Evolutionary conservation across 1,140 invertebrate species (phyloP).

Genomic region (Brachionus paranguensis): DNA sequence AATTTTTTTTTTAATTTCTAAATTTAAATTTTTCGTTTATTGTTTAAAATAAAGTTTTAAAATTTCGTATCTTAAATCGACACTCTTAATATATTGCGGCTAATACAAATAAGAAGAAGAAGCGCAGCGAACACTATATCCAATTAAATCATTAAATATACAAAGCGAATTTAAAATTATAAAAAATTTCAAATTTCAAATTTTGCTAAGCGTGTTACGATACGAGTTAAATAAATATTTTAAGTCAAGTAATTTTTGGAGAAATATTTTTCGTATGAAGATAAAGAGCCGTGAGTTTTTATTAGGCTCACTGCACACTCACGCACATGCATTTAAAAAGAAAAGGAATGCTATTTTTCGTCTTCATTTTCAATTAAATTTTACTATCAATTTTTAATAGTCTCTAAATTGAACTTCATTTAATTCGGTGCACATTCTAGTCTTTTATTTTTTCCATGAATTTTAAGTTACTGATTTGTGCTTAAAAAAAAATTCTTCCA

Average conservation of each 20-base stretch:
- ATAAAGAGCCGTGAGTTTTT: not conserved
- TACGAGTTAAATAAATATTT: conserved; percentile 8
- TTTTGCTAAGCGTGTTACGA: conserved; percentile 28
- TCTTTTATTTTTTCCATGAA: not conserved
- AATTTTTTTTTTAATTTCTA: not conserved
- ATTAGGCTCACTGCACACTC: not conserved
- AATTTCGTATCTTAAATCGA: conserved; percentile 30
- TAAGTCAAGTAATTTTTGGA: not conserved
- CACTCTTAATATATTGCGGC: not conserved
- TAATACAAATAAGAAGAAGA: not conserved
- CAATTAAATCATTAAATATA: not conserved
- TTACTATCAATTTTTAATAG: not conserved
- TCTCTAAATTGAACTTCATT: not conserved
- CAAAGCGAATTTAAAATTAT: not conserved
- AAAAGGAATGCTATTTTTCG: not conserved
- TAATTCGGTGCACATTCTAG: not conserved
- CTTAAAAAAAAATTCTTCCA: not conserved
- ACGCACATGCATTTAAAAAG: not conserved
- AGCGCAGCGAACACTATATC: conserved; percentile 9
- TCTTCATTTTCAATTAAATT: not conserved
- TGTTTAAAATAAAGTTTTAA: conserved; percentile 14
- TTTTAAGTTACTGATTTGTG: not conserved
- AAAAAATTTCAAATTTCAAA: conserved; percentile 3
- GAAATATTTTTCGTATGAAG: not conserved
- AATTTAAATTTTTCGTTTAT: conserved; percentile 14